phyloP scores from a whole-genome alignment of 2,888 invertebrate genomes.

The Helicoverpa assulta region DNA sequence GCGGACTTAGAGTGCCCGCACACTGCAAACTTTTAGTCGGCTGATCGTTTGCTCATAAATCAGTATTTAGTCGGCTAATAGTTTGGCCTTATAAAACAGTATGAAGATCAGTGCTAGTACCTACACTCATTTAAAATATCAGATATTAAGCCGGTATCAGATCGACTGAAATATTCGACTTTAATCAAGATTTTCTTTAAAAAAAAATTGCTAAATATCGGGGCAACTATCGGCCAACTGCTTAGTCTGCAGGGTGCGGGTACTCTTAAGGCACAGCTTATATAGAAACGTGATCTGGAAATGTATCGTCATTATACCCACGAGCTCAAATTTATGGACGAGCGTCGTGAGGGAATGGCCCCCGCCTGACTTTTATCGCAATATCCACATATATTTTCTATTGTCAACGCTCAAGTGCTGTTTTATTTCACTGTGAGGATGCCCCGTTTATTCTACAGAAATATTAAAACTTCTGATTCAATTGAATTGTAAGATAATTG shows the following conservation, averaged over 20 bases:
- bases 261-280: conserved; percentile 45
- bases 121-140: too few relatives aligned
- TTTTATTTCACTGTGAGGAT: conserved; percentile 59
- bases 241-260: too few relatives aligned
- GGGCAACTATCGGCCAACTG: too few relatives aligned
- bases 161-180: too few relatives aligned
- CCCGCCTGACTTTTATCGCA: conserved; percentile 64
- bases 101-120: too few relatives aligned
- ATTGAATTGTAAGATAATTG: conserved; percentile 11
- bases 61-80: too few relatives aligned
- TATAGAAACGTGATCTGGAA: conserved; percentile 72
- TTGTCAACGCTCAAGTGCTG: conserved; percentile 62
- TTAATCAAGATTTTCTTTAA: too few relatives aligned
- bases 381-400: conserved; percentile 69
- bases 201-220: too few relatives aligned
- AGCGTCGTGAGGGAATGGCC: conserved; percentile 60
- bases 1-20: conserved; percentile 32
- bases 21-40: too few relatives aligned
- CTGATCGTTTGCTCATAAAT: too few relatives aligned
- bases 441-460: conserved; percentile 53
- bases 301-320: conserved; percentile 68
- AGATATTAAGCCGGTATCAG: too few relatives aligned
- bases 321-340: conserved; percentile 71
- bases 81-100: too few relatives aligned
- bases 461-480: conserved; percentile 52